These are phyloP conservation scores for Pelecanus crispus DNA, from an alignment of 2,113 vertebrate genomes.

Conservation along the genomic window DNA sequence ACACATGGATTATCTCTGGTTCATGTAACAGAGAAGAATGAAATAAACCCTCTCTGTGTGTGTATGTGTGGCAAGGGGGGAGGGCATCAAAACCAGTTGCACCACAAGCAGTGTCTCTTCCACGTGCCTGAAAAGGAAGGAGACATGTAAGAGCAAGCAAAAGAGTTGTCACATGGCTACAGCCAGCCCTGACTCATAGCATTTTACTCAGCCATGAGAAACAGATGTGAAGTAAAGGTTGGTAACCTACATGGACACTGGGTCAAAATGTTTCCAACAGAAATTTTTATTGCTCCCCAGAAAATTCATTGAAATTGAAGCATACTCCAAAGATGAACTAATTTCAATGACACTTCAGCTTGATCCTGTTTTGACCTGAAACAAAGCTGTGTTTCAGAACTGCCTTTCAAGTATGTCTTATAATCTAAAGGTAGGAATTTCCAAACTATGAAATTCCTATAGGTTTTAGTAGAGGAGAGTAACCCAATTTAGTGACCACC, in stretches of 20 bases:
- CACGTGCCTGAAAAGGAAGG: background rate
- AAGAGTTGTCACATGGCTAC: background rate
- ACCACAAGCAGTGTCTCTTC: background rate
- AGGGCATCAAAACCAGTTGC: background rate
- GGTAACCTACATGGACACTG: background rate
- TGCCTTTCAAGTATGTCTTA: background rate
- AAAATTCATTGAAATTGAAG: background rate
- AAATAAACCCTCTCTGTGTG: background rate
- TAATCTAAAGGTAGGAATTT: background rate
- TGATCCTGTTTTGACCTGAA: background rate
- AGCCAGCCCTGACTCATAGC: background rate
- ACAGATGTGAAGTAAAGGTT: background rate
- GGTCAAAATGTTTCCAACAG: background rate
- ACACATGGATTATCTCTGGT: background rate
- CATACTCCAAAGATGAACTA: background rate
- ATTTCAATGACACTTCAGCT: background rate
- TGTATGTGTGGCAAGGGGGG: background rate
- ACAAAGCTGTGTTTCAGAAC: background rate
- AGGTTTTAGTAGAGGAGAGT: background rate
- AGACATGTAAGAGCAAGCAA: background rate
- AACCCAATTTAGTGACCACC: background rate
- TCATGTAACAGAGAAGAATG: background rate
- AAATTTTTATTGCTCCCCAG: background rate
- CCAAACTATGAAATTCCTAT: background rate
- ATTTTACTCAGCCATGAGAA: background rate